Base-by-base conservation (phyloP, 2,888 invertebrate species). In the Scrobipalpa costella region DNA sequence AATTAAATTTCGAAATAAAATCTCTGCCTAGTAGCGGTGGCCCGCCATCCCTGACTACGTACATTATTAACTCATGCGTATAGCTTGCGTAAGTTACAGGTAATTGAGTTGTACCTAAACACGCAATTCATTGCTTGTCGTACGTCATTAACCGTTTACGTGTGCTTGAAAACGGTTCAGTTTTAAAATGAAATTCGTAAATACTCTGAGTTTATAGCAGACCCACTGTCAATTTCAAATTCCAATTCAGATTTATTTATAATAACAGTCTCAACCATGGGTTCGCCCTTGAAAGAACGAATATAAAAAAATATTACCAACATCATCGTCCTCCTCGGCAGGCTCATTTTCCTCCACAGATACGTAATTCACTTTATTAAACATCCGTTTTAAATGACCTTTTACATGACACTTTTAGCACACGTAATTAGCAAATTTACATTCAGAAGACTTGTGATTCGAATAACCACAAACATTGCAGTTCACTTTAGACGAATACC, bases 401-500 rank as follows among this genome's bases (percentile, higher is more conserved):
- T 50, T 50, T 8, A 3, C 17, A 50, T 50, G 3, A 17, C 50
- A 50, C 17, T 50, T 50, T 17, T 17, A 15, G 11, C 50, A 50
- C 17, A 17, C 17, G 11, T 50, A 50, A 17, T 50, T 50, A 8
- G 50, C 50, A 11, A 17, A 50, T 19, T 21, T 17, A 17, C 50
- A 50, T 5, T 3, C 9, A 15, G 50, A 50, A 2, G n/a, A 8
- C 17, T 21, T 50, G n/a, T 50, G 50, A 50, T n/a, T n/a, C n/a
- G 17, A 13, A 50, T 17, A 50, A 17, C 50, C 50, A 11, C 50
- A 50, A 17, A 7, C 15, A 19, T 2, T 17, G 19, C 50, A 50
- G 3, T 50, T 50, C 50, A 50, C 50, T 50, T 50, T 50, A 7
- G n/a, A n/a, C n/a, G n/a, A n/a, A n/a, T n/a, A n/a, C n/a, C 21